Percentiles rank a stretch among this genome's conserved stretches.
Evolutionary conservation across 1,140 invertebrate species (phyloP).

Genomic region (Dendrolimus kikuchii): DNA sequence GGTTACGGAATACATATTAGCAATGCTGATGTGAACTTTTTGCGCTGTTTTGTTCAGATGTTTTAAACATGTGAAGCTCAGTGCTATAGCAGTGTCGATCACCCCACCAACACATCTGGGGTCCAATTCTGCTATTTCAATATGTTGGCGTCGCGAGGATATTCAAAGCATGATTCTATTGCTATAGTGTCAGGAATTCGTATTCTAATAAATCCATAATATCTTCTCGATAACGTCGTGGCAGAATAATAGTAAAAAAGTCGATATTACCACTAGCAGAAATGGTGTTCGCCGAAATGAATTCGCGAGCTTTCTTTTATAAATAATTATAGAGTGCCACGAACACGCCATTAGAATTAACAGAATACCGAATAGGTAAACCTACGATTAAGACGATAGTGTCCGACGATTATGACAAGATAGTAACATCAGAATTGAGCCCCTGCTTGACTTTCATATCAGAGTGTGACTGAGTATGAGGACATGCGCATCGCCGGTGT

Average conservation of each 20-base stretch:
- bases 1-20: constrained; percentile 54
- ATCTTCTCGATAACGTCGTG: constrained; percentile 8
- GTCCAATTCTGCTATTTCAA: too few relatives aligned
- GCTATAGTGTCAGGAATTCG: too few relatives aligned
- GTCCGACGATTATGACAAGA: background rate
- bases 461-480: background rate
- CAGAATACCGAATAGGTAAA: too few relatives aligned
- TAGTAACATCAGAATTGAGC: background rate
- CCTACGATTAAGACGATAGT: too few relatives aligned
- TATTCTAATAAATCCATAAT: constrained; percentile 1
- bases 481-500: too few relatives aligned
- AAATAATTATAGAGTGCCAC: too few relatives aligned
- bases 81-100: constrained; percentile 40
- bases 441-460: constrained; percentile 6
- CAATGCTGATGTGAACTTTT: constrained; percentile 53
- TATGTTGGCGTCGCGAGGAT: too few relatives aligned
- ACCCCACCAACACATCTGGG: constrained; percentile 23
- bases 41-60: constrained; percentile 39
- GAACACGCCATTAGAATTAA: too few relatives aligned
- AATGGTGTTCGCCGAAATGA: too few relatives aligned
- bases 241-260: constrained; percentile 10
- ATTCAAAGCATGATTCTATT: too few relatives aligned
- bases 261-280: constrained; percentile 11
- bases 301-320: too few relatives aligned
- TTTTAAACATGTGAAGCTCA: constrained; percentile 50